A percentile compares a stretch with the other conserved stretches of the same genome.
These are phyloP conservation scores for Drosophila kanapiae DNA, from an alignment of 1,140 invertebrate species.

Conservation along the genomic window DNA sequence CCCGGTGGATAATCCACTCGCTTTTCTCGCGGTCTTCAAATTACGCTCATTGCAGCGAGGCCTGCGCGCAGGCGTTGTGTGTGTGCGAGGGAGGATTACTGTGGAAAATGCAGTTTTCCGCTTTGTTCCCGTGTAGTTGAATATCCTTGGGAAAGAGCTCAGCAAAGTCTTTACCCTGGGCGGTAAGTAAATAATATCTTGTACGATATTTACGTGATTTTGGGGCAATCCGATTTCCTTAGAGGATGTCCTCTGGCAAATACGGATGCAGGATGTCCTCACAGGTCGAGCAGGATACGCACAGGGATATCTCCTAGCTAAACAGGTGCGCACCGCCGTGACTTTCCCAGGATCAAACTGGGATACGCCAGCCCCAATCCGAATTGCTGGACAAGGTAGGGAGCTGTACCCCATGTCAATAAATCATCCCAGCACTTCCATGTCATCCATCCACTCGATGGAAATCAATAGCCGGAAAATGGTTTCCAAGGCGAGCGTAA, in stretches of 20 bases:
- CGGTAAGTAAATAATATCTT: conserved; percentile 64
- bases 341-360: conserved; percentile 16
- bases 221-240: conserved; percentile 72
- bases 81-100: conserved; percentile 20
- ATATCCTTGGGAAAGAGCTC: conserved; percentile 73
- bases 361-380: conserved; percentile 5
- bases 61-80: conserved; percentile 57
- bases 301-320: conserved; percentile 5
- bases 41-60: conserved; percentile 62
- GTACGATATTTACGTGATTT: conserved; percentile 67
- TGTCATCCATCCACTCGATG: conserved; percentile 50
- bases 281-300: conserved; percentile 41
- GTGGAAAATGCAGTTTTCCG: conserved; percentile 62
- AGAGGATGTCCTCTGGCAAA: conserved; percentile 48
- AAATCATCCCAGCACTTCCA: conserved; percentile 72
- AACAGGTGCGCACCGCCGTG: conserved; percentile 60
- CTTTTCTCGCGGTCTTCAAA: conserved; percentile 78
- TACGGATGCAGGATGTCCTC: conserved; percentile 68
- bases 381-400: not conserved
- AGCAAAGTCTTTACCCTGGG: conserved; percentile 8
- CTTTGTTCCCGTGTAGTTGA: conserved; percentile 66
- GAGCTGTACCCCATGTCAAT: conserved; percentile 44
- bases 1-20: conserved; percentile 51
- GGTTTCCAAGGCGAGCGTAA: conserved; percentile 73
- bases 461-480: conserved; percentile 80